Base-by-base conservation (phyloP, 2,888 invertebrate genomes). In the Pharmacophagus antenor region DNA sequence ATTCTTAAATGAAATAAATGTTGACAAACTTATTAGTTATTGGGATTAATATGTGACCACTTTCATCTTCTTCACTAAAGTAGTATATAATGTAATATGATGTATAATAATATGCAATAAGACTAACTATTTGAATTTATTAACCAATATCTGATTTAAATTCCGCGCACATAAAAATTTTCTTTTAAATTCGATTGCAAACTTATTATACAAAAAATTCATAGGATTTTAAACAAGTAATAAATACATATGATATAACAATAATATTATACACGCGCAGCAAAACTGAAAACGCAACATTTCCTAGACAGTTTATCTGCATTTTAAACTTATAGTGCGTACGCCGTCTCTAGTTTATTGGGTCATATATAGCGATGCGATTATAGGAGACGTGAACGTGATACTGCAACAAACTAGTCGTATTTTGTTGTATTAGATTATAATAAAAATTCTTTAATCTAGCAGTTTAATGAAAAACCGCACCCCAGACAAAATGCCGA, bases 401-500 rank as follows among this genome's bases (percentile, higher is more conserved):
- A 18, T 46, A 51, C 47, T 47, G 21, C n/a, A 6, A 44, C 25
- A 37, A 21, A 37, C 37, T 23, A 25, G 5, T 46, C 15, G 18
- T 23, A 23, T 15, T 10, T 10, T 20, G n/a, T 42, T 31, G 18
- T 44, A 50, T 15, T 4, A 44, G 22, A 4, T 50, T 60, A 18
- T 46, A 20, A 22, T 15, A 25, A 21, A 37, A 56, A 25, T 25
- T 23, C 15, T 56, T 31, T 41, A 61, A 41, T 21, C 21, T 2
- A 12, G 18, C 18, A 42, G 25, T 20, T 62, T 42, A 62, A 66
- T 68, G 74, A 77, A 81, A 82, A 86, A 85, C 87, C 88, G 85
- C 88, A 87, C 88, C 89, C 86, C 54, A 76, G 80, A 85, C 79
- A 82, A 85, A 85, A 85, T 79, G 84, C 84, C 84, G 83, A 88